Evolutionary conservation across 2,797 vertebrate species (phyloP), one percentile per base, ranked within the genome.

Genomic region (Mus caroli): DNA sequence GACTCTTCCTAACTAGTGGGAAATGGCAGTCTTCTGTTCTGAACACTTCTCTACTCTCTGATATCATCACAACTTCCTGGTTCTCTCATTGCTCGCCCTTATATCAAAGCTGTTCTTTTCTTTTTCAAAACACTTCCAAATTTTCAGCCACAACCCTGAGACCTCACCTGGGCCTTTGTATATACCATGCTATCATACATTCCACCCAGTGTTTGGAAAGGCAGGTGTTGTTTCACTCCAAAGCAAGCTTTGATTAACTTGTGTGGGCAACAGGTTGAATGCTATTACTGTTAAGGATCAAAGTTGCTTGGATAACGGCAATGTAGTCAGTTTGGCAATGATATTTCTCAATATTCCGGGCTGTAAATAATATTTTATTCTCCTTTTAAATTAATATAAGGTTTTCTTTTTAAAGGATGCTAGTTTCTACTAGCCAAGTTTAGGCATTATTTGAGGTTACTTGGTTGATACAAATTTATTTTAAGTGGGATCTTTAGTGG

Each of bases 381-480:
- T 54, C 17, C 37, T 19, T 75, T 94, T 83, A 83, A 73, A 84
- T 90, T 69, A 88, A 46, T 75, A 89, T 12, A 60, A 34, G 52
- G 90, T 82, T 87, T 22, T 40, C 40, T 79, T 91, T 37, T 82
- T 43, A 95, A 89, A 50, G 73, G 34, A 86, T 19, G 94, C 82
- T 93, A 60, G 40, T 82, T 93, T 92, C 71, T 31, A 91, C 82
- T 62, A 67, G 12, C 4, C 76, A 37, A 56, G 22, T 91, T 89
- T 80, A 96, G 54, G 82, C 34, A 40, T 92, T 94, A 67, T 85
- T 84, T 93, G 87, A 95, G 77, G 20, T 12, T 85, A 24, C 73
- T 95, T 88, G 24, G 83, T 92, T 88, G 91, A 90, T 31, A 79
- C n/a, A 3, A 82, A 90, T 94, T 79, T 95, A 89, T 91, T 91